These are phyloP conservation scores for Okapia johnstoni DNA, from an alignment of 2,113 vertebrate species.

Conservation along the genomic window DNA sequence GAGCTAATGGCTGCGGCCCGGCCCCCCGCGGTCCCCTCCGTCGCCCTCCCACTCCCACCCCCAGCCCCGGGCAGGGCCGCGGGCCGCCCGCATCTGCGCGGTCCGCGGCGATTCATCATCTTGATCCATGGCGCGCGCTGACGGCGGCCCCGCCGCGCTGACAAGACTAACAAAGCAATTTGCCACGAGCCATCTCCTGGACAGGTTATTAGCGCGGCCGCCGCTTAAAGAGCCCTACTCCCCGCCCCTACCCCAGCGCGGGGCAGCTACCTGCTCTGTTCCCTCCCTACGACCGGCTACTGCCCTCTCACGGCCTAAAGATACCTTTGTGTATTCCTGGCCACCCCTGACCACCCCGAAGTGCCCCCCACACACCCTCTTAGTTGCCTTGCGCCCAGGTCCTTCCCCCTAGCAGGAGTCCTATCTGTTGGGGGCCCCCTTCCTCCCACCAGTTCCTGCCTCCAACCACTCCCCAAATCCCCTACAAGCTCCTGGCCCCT, in stretches of 20 bases:
- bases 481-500: no score
- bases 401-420: not conserved
- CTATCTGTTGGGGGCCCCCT: not conserved
- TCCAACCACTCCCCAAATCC: not conserved
- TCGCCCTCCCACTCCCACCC: not conserved
- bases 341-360: not conserved
- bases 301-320: not conserved
- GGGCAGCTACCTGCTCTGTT: conserved; percentile 51
- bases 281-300: not conserved
- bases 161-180: conserved; percentile 99
- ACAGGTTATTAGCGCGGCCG: conserved; percentile 93
- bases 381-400: not conserved
- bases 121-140: conserved; percentile 98
- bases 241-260: conserved; percentile 36
- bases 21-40: conserved; percentile 59
- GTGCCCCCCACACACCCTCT: not conserved
- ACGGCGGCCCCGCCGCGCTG: conserved; percentile 92
- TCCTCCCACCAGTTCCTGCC: not conserved
- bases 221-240: conserved; percentile 85
- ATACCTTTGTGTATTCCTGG: not conserved
- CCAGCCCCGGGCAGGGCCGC: conserved; percentile 49
- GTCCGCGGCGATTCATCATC: conserved; percentile 99
- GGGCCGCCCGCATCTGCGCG: conserved; percentile 94
- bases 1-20: conserved; percentile 43
- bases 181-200: conserved; percentile 95